Base-by-base conservation (phyloP, 2,888 invertebrate genomes). In the Catocala sponsa region DNA sequence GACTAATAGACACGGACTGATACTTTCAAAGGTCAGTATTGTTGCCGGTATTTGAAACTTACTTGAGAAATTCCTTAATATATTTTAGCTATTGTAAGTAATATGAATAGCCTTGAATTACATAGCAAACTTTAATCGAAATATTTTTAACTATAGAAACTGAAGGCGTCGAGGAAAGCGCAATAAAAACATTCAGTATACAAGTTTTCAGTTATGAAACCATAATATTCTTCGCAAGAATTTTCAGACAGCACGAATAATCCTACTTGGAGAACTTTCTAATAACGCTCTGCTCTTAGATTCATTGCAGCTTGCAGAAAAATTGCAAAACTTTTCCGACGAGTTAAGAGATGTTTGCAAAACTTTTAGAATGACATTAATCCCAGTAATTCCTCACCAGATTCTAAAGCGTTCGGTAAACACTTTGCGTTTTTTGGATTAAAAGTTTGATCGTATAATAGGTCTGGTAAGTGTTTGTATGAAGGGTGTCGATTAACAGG, bases 221-320 rank as follows among this genome's bases (percentile, higher is more conserved):
- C 79, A 81, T 82, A 83, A 85, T 85, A 79, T 80, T 83, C 76
- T 79, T 77, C 61, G 68, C 72, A 73, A 72, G 70, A 80, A 82
- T 81, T 82, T 75, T 74, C 73, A 75, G 82, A 79, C 76, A 77
- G 77, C 76, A 71, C 74, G 76, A 84, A 86, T 87, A 90, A 90
- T 89, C 85, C 82, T 70, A 72, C 83, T 84, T 81, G 73, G 80
- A 84, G 85, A 90, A 91, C 85, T 91, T 91, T 87, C 88, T 90
- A 90, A 91, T 91, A 91, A 89, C 87, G 80, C 80, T 80, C 73
- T 81, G 81, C 82, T 79, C 83, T 85, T 87, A 89, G 89, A 92
- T 91, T 90, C 87, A 91, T 90, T 90, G 91, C 91, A 88, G 84
- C 86, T 89, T 84, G 86, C 84, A 86, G 89, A 90, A 90, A 86